Percentiles rank a stretch among this genome's conserved stretches.
phyloP scores from a whole-genome alignment of 1,140 invertebrate species.

The Zeugodacus cucurbitae region DNA sequence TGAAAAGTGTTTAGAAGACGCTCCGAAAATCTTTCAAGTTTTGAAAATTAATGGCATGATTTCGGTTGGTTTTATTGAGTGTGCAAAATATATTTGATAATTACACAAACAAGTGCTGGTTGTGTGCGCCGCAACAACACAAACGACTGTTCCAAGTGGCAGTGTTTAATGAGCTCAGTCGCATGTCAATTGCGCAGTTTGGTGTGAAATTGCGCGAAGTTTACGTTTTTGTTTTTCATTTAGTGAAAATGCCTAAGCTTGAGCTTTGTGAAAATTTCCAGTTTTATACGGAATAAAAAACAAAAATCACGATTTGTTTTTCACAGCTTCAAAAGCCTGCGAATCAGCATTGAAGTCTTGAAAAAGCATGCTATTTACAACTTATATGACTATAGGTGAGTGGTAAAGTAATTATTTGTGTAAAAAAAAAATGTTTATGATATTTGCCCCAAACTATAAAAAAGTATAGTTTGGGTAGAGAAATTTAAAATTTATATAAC shows the following conservation, averaged over 20 bases:
- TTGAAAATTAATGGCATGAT: background rate
- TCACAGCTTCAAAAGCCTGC: background rate
- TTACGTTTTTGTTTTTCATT: background rate
- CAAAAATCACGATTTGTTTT: background rate
- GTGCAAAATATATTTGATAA: background rate
- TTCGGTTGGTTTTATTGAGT: background rate
- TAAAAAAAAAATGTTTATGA: background rate
- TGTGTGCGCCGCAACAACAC: background rate
- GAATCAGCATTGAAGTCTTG: background rate
- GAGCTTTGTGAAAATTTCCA: background rate
- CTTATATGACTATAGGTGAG: conserved; percentile 35
- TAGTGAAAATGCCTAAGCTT: background rate
- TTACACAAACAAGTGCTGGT: background rate
- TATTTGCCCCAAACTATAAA: background rate
- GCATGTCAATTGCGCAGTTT: background rate
- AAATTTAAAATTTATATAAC: background rate
- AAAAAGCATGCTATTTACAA: conserved; percentile 35
- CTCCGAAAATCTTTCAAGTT: background rate
- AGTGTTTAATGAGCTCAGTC: background rate
- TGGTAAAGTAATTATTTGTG: background rate
- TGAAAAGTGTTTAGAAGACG: background rate
- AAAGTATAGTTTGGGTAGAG: too few species aligned
- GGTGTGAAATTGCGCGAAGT: background rate
- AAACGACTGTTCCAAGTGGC: background rate
- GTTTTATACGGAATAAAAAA: background rate